phyloP scores from a whole-genome alignment of 2,797 vertebrate species.

The Galaxias olidus region DNA sequence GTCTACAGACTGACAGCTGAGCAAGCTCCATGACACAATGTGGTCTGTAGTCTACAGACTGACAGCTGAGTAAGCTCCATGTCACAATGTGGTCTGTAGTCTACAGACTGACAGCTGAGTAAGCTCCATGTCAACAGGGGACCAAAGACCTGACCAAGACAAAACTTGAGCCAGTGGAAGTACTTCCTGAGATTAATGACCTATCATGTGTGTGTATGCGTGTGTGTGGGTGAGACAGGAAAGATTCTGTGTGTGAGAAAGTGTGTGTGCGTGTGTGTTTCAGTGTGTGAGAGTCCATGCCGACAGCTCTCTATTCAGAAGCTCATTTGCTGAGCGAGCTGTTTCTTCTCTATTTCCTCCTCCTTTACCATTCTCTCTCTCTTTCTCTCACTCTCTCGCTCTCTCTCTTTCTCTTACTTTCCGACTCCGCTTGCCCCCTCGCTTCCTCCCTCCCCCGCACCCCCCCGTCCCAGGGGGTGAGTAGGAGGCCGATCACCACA shows the following conservation, averaged over 20 bases:
- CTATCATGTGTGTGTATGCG: not conserved
- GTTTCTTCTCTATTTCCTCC: not conserved
- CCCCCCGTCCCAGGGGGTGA: not conserved
- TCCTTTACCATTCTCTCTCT: not conserved
- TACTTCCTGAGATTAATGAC: not conserved
- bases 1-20: not conserved
- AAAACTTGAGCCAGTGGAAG: not conserved
- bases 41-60: not conserved
- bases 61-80: not conserved
- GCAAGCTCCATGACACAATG: not conserved
- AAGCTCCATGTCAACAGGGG: not conserved
- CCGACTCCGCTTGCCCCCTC: too few species aligned
- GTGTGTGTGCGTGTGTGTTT: constrained; percentile 2
- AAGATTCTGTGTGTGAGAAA: not conserved
- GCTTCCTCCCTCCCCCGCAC: not conserved
- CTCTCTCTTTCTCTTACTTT: not conserved
- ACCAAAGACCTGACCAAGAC: constrained; percentile 2
- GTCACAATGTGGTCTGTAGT: not conserved
- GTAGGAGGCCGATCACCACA: constrained; percentile 1
- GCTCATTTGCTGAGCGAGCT: constrained; percentile 15
- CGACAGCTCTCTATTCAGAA: constrained; percentile 3
- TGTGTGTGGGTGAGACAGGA: not conserved
- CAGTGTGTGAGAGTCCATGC: not conserved
- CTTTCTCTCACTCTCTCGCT: too few species aligned
- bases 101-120: not conserved